These are phyloP conservation scores for Athripsodes cinereus DNA, from an alignment of 2,888 invertebrate species.

Conservation along the genomic window DNA sequence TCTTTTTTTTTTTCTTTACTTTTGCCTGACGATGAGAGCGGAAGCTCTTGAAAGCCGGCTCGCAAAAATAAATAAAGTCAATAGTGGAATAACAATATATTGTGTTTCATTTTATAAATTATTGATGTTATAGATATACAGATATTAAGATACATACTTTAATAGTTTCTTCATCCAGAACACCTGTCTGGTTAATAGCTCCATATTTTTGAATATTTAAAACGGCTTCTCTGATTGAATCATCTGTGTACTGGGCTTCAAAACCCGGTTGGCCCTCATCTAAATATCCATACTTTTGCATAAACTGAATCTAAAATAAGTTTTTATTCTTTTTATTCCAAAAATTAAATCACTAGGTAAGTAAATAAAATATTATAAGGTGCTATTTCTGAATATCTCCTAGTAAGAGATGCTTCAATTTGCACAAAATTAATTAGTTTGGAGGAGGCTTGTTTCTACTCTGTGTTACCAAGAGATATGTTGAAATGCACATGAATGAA, in stretches of 20 bases:
- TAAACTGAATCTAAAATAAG: constrained; percentile 52
- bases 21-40: too few relatives aligned
- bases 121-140: background rate
- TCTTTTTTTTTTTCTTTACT: background rate
- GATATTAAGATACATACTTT: too few relatives aligned
- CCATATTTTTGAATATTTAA: constrained; percentile 66
- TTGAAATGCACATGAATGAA: background rate
- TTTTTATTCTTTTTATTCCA: too few relatives aligned
- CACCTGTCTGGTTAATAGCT: constrained; percentile 61
- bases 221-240: constrained; percentile 57
- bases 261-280: constrained; percentile 44
- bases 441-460: background rate
- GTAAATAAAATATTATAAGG: background rate
- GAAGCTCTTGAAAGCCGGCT: too few relatives aligned
- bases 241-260: constrained; percentile 56
- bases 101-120: too few relatives aligned
- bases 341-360: too few relatives aligned
- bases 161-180: constrained; percentile 57
- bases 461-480: background rate
- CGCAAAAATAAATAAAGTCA: too few relatives aligned
- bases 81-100: too few relatives aligned
- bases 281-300: constrained; percentile 67
- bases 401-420: too few relatives aligned
- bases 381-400: background rate
- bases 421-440: too few relatives aligned